A percentile compares a stretch with the other conserved stretches of the same genome.
These are phyloP conservation scores for Damaliscus lunatus DNA, from an alignment of 2,113 vertebrate species.

Conservation along the genomic window DNA sequence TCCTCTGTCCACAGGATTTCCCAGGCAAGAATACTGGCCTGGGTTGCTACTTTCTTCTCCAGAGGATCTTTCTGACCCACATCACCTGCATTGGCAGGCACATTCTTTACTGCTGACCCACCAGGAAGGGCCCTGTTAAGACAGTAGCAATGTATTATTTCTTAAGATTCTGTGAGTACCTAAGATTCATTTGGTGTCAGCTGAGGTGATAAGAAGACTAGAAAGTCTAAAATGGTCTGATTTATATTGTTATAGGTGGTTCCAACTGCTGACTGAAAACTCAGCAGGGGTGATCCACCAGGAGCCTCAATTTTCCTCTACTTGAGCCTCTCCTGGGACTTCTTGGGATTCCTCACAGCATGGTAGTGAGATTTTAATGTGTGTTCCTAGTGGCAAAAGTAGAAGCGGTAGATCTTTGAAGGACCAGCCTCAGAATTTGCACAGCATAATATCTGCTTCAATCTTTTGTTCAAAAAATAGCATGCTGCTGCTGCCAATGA, in stretches of 20 bases:
- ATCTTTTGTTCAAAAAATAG: neutral
- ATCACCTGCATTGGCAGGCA: neutral
- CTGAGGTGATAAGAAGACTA: neutral
- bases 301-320: neutral
- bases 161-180: neutral
- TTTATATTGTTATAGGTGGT: neutral
- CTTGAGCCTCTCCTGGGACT: neutral
- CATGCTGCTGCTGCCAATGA: neutral
- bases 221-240: neutral
- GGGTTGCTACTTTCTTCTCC: neutral
- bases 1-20: neutral
- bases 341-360: neutral
- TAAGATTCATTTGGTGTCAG: neutral
- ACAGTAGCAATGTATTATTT: neutral
- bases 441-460: neutral
- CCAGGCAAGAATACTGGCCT: neutral
- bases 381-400: neutral
- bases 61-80: neutral
- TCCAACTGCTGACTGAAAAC: neutral
- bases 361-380: neutral
- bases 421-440: neutral
- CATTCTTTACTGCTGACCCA: neutral
- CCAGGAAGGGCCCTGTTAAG: neutral
- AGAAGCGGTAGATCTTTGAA: neutral
- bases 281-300: neutral